Conservation (phyloP, 2,113 vertebrate genomes). For the Thermophis baileyi region DNA sequence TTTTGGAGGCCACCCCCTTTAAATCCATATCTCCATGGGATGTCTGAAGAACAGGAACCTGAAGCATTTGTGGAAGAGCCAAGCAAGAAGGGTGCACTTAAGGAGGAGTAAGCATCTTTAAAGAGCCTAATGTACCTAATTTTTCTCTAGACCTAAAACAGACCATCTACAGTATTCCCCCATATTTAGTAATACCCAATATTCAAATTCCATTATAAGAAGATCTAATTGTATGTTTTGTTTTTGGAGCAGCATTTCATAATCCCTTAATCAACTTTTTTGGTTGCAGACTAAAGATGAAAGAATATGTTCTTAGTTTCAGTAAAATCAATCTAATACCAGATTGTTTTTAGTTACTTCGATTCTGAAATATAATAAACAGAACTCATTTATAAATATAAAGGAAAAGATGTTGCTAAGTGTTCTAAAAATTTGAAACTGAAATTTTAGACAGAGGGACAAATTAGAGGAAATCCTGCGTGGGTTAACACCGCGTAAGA, state of each 20-base stretch:
- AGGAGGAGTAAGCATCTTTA: slow-evolving; percentile 86
- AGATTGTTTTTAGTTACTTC: background rate
- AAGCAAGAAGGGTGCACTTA: slow-evolving; percentile 91
- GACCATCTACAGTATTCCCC: background rate
- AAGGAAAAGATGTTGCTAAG: background rate
- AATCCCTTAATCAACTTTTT: background rate
- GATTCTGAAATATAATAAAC: background rate
- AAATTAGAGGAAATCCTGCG: slow-evolving; percentile 94
- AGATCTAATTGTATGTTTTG: background rate
- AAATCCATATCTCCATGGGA: slow-evolving; percentile 94
- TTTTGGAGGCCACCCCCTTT: slow-evolving; percentile 95
- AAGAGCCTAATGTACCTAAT: background rate
- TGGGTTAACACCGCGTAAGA: slow-evolving; percentile 88
- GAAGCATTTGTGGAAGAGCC: slow-evolving; percentile 89
- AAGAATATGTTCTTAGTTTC: background rate
- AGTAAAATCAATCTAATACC: background rate
- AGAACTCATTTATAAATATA: background rate
- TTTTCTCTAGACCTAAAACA: background rate
- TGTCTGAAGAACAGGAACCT: slow-evolving; percentile 88
- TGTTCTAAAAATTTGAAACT: slow-evolving; percentile 36
- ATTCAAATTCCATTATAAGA: background rate
- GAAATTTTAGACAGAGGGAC: slow-evolving; percentile 85
- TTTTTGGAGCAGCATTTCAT: background rate
- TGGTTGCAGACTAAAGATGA: background rate
- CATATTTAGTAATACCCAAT: background rate